These are phyloP conservation scores for Onychomys leucogaster DNA, from an alignment of 2,797 vertebrate genomes.

Conservation along the genomic window DNA sequence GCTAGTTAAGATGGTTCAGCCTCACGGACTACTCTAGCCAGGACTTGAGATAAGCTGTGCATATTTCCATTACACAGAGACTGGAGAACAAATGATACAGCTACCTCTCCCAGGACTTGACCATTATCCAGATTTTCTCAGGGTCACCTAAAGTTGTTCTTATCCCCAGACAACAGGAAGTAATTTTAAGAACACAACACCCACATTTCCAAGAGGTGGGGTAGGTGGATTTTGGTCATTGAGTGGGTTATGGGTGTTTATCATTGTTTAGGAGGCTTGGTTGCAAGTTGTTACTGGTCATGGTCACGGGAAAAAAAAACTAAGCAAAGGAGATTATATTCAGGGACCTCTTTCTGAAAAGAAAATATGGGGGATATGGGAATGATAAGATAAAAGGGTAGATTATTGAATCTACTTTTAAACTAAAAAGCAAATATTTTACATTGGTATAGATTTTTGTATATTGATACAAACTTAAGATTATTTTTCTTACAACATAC, in stretches of 20 bases:
- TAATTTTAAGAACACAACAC: background rate
- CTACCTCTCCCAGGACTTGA: background rate
- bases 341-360: background rate
- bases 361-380: background rate
- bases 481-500: background rate
- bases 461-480: background rate
- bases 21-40: background rate
- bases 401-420: background rate
- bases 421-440: background rate
- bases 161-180: background rate
- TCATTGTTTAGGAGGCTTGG: background rate
- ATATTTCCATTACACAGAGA: background rate
- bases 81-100: background rate
- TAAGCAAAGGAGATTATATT: background rate
- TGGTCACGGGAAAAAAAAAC: background rate
- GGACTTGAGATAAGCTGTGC: background rate
- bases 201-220: background rate
- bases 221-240: background rate
- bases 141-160: background rate
- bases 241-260: background rate
- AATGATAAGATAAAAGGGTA: background rate
- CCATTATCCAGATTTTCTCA: background rate
- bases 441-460: background rate
- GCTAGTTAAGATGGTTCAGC: background rate
- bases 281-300: background rate